A percentile compares a stretch with the other conserved stretches of the same genome.
Evolutionary conservation across 2,888 invertebrate genomes (phyloP).

Genomic region (Lordiphosa fenestrarum): DNA sequence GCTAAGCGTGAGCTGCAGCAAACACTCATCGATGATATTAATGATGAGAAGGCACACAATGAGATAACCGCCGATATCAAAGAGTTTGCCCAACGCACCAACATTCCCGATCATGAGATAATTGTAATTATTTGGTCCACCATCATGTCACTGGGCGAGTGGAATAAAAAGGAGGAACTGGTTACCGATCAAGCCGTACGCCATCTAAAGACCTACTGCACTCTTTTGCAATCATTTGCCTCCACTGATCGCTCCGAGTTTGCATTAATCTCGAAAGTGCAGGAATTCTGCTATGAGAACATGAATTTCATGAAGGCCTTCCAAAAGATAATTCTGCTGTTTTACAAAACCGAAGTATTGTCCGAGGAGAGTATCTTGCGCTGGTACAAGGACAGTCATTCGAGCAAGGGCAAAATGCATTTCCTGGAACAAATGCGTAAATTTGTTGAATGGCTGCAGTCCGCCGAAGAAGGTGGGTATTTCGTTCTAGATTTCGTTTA

Average conservation of each 20-base stretch:
- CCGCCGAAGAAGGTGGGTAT: slow-evolving; percentile 90
- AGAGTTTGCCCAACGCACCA: slow-evolving; percentile 90
- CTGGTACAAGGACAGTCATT: slow-evolving; percentile 97
- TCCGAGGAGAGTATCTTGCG: slow-evolving; percentile 97
- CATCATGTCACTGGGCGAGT: slow-evolving; percentile 96
- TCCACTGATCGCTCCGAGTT: slow-evolving; percentile 92
- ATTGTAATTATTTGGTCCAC: slow-evolving; percentile 95
- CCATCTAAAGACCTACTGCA: slow-evolving; percentile 92
- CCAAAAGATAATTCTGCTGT: slow-evolving; percentile 96
- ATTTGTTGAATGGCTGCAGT: slow-evolving; percentile 98
- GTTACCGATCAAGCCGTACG: slow-evolving; percentile 97
- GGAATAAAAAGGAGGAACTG: slow-evolving; percentile 99
- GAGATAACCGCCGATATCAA: slow-evolving; percentile 92
- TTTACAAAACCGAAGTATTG: slow-evolving; percentile 97
- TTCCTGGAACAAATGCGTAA: slow-evolving; percentile 99
- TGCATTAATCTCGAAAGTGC: slow-evolving; percentile 93
- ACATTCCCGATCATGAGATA: slow-evolving; percentile 95
- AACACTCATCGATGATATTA: slow-evolving; percentile 91
- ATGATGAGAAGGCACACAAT: slow-evolving; percentile 91
- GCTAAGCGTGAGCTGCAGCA: slow-evolving; percentile 90
- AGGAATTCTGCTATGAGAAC: slow-evolving; percentile 99
- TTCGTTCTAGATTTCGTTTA: background rate
- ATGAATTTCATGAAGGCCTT: slow-evolving; percentile 99
- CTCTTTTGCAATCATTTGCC: slow-evolving; percentile 92
- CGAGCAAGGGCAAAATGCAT: slow-evolving; percentile 96